Base-by-base conservation (phyloP, 2,888 invertebrate species). In the Morpho achilles region DNA sequence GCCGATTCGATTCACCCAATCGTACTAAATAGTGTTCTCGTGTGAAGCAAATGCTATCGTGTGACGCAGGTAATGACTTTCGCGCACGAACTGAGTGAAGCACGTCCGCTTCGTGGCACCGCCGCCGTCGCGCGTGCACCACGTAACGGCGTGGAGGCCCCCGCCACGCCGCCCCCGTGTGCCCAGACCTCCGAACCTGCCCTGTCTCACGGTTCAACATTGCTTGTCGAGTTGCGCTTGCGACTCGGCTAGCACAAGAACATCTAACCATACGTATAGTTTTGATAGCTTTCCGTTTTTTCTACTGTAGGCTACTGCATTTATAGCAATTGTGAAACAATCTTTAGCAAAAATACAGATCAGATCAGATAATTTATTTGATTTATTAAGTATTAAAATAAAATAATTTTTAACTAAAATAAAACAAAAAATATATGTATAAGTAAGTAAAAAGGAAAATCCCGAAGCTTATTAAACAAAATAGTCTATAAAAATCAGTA, bases 51-150 rank as follows among this genome's bases (percentile, higher is more conserved):
- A 83, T 81, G 79, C 74, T 79, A 76, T 80, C 73, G 78, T 83
- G 79, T 87, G 86, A 86, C 84, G 84, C 82, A 83, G 82, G 84
- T 87, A 87, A 84, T 83, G 84, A 88, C 87, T 90, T 89, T 89
- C 89, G 88, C 88, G 88, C 87, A 88, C 86, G 87, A 86, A 88
- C 87, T 89, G 90, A 87, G 84, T 87, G 89, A 88, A 88, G 86
- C 87, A 86, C 87, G 88, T 87, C 86, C 87, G 87, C 84, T 80
- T 88, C 88, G 88, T 86, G 87, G 78, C 79, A 76, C 67, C 70
- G 70, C 70, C 63, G 69, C 70, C 75, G 76, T 65, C 80, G 80
- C 81, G 76, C 79, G 82, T 82, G 81, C 84, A 79, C 77, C 79
- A 80, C 84, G 84, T 84, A 84, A 84, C 84, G 83, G 83, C 80